phyloP scores from a whole-genome alignment of 2,113 vertebrate genomes.

The Poeciliopsis prolifica region DNA sequence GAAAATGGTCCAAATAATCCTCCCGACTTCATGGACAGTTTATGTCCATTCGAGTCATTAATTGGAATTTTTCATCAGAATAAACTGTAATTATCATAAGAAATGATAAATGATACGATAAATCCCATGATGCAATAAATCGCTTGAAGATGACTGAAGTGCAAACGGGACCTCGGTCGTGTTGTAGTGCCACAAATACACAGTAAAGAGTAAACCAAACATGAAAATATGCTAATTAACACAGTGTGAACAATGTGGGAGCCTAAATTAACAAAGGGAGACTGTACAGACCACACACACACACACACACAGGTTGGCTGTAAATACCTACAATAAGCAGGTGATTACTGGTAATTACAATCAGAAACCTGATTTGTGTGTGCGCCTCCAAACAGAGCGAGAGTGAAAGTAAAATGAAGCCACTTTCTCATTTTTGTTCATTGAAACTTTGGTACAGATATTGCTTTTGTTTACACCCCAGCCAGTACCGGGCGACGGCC shows the following conservation, averaged over 20 bases:
- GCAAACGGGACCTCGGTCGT: no score
- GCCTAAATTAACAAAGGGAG: not conserved
- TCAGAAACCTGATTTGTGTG: not conserved
- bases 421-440: conserved; percentile 15
- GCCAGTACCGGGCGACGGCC: not conserved
- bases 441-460: not conserved
- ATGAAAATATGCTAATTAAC: not conserved
- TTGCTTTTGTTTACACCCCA: not conserved
- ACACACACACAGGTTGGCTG: not conserved
- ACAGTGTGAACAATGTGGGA: not conserved
- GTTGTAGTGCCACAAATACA: not conserved
- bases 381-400: no score
- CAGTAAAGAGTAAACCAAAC: not conserved
- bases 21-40: no score
- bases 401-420: not conserved
- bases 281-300: not conserved
- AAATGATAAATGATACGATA: no score
- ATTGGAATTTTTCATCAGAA: no score
- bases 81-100: no score
- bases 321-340: not conserved
- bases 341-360: not conserved
- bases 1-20: no score
- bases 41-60: no score
- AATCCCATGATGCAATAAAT: no score
- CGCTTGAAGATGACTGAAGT: no score